Evolutionary conservation across 2,113 vertebrate species (phyloP), one percentile per base, ranked within the genome.

Genomic region (Anguilla rostrata): DNA sequence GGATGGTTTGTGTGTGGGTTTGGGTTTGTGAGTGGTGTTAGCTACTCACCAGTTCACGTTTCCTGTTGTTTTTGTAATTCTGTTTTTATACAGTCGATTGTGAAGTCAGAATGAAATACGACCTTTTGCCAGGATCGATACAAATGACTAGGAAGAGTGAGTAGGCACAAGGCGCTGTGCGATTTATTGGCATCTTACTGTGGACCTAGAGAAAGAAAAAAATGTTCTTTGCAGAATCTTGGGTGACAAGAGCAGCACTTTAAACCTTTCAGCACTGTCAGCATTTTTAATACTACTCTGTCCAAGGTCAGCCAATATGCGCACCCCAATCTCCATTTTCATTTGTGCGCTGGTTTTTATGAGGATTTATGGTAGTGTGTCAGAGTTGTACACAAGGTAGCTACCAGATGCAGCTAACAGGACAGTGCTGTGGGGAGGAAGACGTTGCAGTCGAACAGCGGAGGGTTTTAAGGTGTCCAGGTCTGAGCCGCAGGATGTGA

Each of bases 51-150:
- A 53, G 40, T 82, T 82, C 22, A 49, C 43, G 20, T 75, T 75
- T 75, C 71, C 71, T 82, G 41, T 49, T 82, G 40, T 29, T 49
- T 82, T 46, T 82, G 81, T 82, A 46, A 41, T 49, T 49, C 20
- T 46, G 15, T 85, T 85, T 78, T 66, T 34, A 20, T 75, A 85
- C 46, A 29, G 43, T 85, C n/a, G 41, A 56, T 75, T 85, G 71
- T 56, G 84, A 34, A 85, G 43, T 80, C 84, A 85, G 84, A 46
- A 78, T 85, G 75, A 85, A 75, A 85, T 79, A 85, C 43, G 75
- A 75, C 39, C 53, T 39, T 56, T 60, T 60, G 78, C 56, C 78
- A 26, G n/a, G 79, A 86, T 81, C 79, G 75, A 85, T 85, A 78
- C 18, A 40, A 66, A 66, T 86, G 79, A 40, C 85, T 80, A 63